phyloP scores from a whole-genome alignment of 2,888 invertebrate genomes.

The Siphlonurus alternatus region DNA sequence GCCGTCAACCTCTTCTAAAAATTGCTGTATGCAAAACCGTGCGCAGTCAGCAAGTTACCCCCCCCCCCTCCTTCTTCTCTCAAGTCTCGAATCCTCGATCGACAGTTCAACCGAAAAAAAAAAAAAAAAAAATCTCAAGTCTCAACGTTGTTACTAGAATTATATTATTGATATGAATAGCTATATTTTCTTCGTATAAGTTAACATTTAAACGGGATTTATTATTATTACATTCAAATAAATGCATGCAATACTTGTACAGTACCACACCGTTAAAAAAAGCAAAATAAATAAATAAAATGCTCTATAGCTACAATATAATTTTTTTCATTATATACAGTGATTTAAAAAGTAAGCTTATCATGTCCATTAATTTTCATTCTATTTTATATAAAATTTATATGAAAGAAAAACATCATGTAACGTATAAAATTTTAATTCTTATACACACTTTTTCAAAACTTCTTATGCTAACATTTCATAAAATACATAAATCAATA shows the following conservation, averaged over 20 bases:
- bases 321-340: too few species aligned
- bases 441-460: not conserved
- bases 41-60: not conserved
- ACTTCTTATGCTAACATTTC: not conserved
- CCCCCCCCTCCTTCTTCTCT: not conserved
- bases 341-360: too few species aligned
- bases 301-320: too few species aligned
- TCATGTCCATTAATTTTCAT: too few species aligned
- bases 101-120: not conserved
- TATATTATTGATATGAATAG: not conserved
- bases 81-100: not conserved
- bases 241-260: too few species aligned
- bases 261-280: not conserved
- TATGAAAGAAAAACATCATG: too few species aligned
- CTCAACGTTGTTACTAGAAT: not conserved
- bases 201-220: not conserved
- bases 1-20: not conserved
- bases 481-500: not conserved
- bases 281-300: not conserved
- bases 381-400: too few species aligned
- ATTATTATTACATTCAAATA: too few species aligned
- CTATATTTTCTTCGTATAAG: not conserved
- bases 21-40: not conserved
- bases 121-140: too few species aligned
- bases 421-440: not conserved